Conservation (phyloP, 1,140 invertebrate species). For the Watersipora subatra region DNA sequence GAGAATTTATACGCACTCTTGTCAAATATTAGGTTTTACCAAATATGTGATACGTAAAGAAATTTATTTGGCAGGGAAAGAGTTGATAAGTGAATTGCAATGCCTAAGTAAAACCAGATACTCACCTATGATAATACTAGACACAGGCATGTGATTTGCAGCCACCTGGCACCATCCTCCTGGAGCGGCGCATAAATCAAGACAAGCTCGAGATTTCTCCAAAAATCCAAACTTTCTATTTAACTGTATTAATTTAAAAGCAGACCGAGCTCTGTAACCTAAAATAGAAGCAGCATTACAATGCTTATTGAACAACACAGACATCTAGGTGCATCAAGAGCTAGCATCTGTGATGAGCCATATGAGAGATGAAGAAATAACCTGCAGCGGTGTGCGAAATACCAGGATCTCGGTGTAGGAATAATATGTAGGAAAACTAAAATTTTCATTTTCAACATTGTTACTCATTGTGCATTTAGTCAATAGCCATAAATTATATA, state of each 20-base stretch:
- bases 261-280: conserved; percentile 91
- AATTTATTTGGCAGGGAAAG: no score
- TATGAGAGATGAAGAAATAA: neutral
- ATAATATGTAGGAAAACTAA: neutral
- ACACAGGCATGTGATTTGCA: conserved; percentile 90
- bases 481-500: no score
- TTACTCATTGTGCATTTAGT: no score
- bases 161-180: conserved; percentile 99
- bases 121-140: conserved; percentile 72
- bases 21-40: no score
- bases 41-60: no score
- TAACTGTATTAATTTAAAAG: conserved; percentile 95
- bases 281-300: conserved; percentile 31
- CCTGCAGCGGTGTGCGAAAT: neutral
- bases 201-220: conserved; percentile 82
- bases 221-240: conserved; percentile 96
- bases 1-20: no score
- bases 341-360: neutral
- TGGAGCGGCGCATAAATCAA: conserved; percentile 96
- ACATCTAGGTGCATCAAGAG: neutral
- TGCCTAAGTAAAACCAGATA: no score
- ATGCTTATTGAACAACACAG: neutral
- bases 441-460: no score
- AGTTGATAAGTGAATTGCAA: no score
- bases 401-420: neutral